These are phyloP conservation scores for Sebastes taczanowskii DNA, from an alignment of 2,797 vertebrate species.

Conservation along the genomic window DNA sequence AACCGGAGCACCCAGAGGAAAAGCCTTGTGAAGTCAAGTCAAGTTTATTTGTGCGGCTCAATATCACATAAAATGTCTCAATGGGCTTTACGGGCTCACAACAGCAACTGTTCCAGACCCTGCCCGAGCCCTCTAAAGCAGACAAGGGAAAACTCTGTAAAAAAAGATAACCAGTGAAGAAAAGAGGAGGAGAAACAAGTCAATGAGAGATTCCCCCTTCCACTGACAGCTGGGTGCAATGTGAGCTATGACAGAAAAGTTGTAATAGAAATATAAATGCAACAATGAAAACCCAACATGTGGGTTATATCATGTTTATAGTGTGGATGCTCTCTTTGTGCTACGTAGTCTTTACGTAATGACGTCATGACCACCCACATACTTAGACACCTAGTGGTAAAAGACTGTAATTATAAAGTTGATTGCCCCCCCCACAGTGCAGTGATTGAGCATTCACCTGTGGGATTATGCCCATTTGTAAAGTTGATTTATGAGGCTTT, in stretches of 20 bases:
- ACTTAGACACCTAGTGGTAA: background rate
- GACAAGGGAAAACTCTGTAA: conserved; percentile 22
- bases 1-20: conserved; percentile 54
- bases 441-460: background rate
- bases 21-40: conserved; percentile 67
- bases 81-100: conserved; percentile 46
- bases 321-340: background rate
- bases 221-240: conserved; percentile 22
- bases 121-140: conserved; percentile 28
- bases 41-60: conserved; percentile 63
- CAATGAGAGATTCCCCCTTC: conserved; percentile 11
- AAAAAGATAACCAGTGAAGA: conserved; percentile 15
- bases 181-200: conserved; percentile 17
- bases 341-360: background rate
- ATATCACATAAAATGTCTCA: conserved; percentile 60
- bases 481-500: background rate
- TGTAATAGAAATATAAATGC: background rate
- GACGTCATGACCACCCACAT: background rate
- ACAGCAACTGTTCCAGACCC: conserved; percentile 25
- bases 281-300: background rate
- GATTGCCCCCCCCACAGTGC: conserved; percentile 1
- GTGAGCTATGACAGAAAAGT: background rate
- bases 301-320: background rate
- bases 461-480: background rate
- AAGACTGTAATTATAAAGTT: conserved; percentile 4